A percentile compares a stretch with the other conserved stretches of the same genome.
Evolutionary conservation across 2,797 vertebrate genomes (phyloP).

Genomic region (Helarctos malayanus): DNA sequence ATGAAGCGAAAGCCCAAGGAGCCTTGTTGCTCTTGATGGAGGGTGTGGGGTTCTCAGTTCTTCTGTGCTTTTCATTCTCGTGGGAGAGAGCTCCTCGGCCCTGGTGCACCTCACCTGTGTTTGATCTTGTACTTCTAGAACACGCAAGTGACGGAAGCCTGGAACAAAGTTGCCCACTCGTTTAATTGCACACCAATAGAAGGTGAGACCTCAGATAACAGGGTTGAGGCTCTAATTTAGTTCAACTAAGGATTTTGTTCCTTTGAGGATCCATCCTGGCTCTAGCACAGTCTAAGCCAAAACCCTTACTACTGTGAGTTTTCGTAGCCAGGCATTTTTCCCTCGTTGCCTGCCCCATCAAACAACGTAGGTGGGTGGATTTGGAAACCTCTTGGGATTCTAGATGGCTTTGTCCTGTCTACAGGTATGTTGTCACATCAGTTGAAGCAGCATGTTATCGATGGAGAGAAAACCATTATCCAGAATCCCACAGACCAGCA

Average conservation of each 20-base stretch:
- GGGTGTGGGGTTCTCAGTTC: not conserved
- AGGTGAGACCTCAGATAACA: constrained; percentile 89
- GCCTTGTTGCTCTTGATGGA: not conserved
- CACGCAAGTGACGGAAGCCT: constrained; percentile 97
- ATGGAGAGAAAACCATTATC: constrained; percentile 99
- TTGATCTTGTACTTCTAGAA: constrained; percentile 91
- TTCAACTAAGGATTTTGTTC: constrained; percentile 39
- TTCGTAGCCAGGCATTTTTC: not conserved
- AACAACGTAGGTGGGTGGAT: not conserved
- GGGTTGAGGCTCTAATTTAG: constrained; percentile 1
- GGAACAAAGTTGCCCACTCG: constrained; percentile 99
- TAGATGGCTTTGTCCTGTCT: constrained; percentile 38
- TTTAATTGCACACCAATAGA: constrained; percentile 98
- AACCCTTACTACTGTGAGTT: not conserved
- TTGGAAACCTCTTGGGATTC: constrained; percentile 12
- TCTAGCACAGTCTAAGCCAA: not conserved
- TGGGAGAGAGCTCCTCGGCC: not conserved
- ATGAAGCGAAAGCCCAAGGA: not conserved
- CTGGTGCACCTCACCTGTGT: constrained; percentile 34
- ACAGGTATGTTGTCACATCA: constrained; percentile 99
- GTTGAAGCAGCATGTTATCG: constrained; percentile 98
- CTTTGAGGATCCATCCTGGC: not conserved
- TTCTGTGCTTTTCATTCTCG: not conserved
- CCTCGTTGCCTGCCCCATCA: not conserved
- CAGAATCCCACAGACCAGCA: constrained; percentile 99